These are phyloP conservation scores for Hydropotes inermis DNA, from an alignment of 2,113 vertebrate genomes.

Conservation along the genomic window DNA sequence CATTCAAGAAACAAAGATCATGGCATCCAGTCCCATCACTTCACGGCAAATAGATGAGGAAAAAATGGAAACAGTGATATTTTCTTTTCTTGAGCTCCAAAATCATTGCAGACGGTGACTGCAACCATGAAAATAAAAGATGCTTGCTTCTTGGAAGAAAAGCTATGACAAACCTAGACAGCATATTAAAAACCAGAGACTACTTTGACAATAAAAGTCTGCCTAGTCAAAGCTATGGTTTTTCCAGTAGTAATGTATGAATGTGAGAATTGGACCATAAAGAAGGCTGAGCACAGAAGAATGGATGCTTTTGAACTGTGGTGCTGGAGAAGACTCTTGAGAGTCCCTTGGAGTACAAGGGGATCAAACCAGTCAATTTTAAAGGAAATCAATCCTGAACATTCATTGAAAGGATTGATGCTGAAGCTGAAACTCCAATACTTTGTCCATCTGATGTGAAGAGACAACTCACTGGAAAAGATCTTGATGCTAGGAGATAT, in stretches of 20 bases:
- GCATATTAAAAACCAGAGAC: neutral
- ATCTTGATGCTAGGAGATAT: neutral
- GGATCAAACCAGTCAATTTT: neutral
- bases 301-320: neutral
- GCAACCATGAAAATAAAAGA: neutral
- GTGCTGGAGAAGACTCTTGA: neutral
- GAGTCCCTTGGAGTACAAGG: neutral
- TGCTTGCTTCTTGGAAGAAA: neutral
- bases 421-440: neutral
- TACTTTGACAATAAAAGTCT: neutral
- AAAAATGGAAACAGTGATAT: neutral
- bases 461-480: neutral
- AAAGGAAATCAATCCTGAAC: neutral
- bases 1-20: neutral
- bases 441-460: neutral
- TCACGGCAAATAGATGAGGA: neutral
- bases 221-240: neutral
- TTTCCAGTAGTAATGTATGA: neutral
- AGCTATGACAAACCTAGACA: neutral
- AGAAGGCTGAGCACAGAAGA: neutral
- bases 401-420: neutral
- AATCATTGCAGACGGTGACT: neutral
- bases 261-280: neutral
- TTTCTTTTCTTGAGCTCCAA: neutral
- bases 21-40: neutral